Evolutionary conservation across 2,113 vertebrate species (phyloP), one percentile per base, ranked within the genome.

Genomic region (Mormoops blainvillei): DNA sequence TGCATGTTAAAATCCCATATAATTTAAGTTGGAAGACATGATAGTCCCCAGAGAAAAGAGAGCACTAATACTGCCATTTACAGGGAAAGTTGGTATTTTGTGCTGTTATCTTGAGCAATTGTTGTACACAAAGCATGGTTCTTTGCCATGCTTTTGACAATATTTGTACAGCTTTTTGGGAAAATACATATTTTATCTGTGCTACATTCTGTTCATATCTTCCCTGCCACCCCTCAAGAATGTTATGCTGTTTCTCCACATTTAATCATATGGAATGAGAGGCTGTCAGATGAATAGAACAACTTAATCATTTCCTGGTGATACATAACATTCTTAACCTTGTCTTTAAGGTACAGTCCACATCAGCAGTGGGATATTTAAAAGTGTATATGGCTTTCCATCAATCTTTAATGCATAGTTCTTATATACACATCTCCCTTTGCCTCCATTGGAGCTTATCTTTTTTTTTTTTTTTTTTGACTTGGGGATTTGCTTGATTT

Each of bases 401-500:
- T 94, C 80, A 82, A 67, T 96, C 88, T 88, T 90, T 45, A 89
- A n/a, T 50, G 26, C 28, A 65, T 48, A 41, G 7, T 54, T 91
- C 38, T 67, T 76, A 18, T 13, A 22, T 71, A 77, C 61, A 80
- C 54, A 58, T 87, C 22, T 71, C 28, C 63, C 36, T 12, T 63
- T 83, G n/a, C 41, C 73, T 96, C 68, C 88, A 67, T 89, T 67
- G 89, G 12, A 96, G 31, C 54, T 95, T 94, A 94, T 97, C 94
- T 87, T 89, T 90, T 90, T 31, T 98, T 89, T 90, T 90, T 31
- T 98, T 96, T 92, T 97, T 38, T 97, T 98, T 98, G 92, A 97
- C 83, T 95, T 48, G 90, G 74, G 95, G 96, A 98, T 97, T 96
- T 93, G 92, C 86, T 97, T 98, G 95, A 97, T 98, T 97, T 98